Percentiles rank a stretch among this genome's conserved stretches.
Evolutionary conservation across 2,888 invertebrate genomes (phyloP).

Genomic region (Euspilapteryx auroguttella): DNA sequence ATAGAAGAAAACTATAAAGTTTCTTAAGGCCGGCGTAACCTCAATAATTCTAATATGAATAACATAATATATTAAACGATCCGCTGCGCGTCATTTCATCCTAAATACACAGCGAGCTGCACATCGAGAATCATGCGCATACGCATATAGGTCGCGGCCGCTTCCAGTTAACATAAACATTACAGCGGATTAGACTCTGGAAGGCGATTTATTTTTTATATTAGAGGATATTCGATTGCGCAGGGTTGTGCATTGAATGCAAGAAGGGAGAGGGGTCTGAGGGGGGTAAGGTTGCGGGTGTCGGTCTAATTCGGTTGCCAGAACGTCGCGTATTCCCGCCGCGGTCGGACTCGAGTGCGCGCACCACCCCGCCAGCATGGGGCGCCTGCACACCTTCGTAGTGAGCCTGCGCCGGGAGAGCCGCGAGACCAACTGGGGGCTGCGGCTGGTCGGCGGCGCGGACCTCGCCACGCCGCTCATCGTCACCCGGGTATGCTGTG

Average conservation of each 20-base stretch:
- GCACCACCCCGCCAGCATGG: conserved; percentile 49
- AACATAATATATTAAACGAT: no score
- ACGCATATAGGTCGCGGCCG: conserved; percentile 2
- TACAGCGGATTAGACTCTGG: conserved; percentile 5
- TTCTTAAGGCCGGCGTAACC: no score
- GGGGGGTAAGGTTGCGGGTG: conserved; percentile 24
- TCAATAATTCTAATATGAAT: no score
- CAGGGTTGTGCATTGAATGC: conserved; percentile 32
- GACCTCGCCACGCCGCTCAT: conserved; percentile 86
- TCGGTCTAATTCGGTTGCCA: conserved; percentile 49
- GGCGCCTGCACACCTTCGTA: conserved; percentile 75
- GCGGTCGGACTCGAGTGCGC: conserved; percentile 29
- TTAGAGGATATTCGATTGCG: conserved; percentile 48
- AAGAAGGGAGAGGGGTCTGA: conserved; percentile 23
- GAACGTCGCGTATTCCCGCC: conserved; percentile 43
- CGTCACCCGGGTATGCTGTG: conserved; percentile 76
- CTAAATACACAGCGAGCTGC: no score
- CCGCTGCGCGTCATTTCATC: no score
- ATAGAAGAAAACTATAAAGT: no score
- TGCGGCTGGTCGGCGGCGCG: conserved; percentile 83
- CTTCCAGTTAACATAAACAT: conserved; percentile 13
- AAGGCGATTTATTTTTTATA: no score
- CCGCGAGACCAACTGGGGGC: conserved; percentile 79
- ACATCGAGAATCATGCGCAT: neutral
- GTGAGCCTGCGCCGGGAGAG: conserved; percentile 73